These are phyloP conservation scores for Apostichopus japonicus DNA, from an alignment of 35 echinoderm and acorn worm genomes.

Conservation along the genomic window DNA sequence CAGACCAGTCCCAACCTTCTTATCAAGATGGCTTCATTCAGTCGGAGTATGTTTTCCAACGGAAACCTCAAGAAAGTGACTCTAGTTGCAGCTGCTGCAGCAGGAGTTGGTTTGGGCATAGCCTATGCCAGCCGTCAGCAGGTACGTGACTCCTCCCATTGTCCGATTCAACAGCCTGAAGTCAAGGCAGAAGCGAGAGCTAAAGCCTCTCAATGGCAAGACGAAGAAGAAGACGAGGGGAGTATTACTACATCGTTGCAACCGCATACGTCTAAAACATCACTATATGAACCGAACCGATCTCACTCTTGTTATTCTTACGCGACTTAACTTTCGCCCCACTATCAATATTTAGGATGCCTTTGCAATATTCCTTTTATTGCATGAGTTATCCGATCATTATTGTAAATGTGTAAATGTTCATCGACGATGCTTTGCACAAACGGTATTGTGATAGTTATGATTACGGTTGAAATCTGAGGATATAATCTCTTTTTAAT, in stretches of 20 bases:
- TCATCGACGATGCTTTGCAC: no score
- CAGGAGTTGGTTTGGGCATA: constrained; percentile 25
- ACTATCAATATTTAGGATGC: no score
- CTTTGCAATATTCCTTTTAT: no score
- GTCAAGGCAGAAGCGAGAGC: constrained; percentile 3
- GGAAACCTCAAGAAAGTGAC: constrained; percentile 44
- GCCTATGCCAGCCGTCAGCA: constrained; percentile 22
- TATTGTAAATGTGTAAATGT: no score
- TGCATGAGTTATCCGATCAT: no score
- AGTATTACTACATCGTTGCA: background rate
- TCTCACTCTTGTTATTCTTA: no score
- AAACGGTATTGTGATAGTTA: no score
- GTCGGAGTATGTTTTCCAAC: constrained; percentile 5
- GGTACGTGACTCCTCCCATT: constrained; percentile 31
- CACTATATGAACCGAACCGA: no score
- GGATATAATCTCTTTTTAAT: no score
- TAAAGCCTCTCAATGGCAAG: background rate
- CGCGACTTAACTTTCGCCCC: no score
- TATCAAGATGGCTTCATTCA: background rate
- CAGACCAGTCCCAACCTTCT: no score
- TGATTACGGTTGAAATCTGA: no score
- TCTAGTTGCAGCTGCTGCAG: constrained; percentile 7
- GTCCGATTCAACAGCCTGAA: constrained; percentile 9
- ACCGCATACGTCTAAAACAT: background rate
- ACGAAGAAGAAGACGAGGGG: constrained; percentile 23